Base-by-base conservation (phyloP, 2,888 invertebrate genomes). In the Andrena hattorfiana region DNA sequence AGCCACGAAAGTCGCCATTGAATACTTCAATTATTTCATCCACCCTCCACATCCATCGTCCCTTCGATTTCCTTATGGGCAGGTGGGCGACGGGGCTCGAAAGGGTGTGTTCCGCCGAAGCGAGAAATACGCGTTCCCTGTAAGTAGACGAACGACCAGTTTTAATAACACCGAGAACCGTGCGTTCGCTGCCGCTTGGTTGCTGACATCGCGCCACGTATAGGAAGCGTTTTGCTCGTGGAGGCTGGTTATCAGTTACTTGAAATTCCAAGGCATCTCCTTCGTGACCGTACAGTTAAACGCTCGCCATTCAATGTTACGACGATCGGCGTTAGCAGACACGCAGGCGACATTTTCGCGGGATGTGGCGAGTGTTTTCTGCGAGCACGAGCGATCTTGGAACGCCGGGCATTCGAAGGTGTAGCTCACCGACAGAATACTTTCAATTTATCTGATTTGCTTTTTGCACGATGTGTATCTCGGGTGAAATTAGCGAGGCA, bases 201-300 rank as follows among this genome's bases (percentile, higher is more conserved):
- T 26, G 4, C 20, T 23, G 66, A 64, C 72, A 64, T 63, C 54
- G 64, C 63, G 73, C 48, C 68, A 68, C 60, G 23, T 42, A 64
- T 64, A 35, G 42, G 13, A 23, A 23, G 67, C 67, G 72, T 73
- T 79, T 74, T 56, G 60, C 77, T 75, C 77, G 69, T 60, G 74
- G 54, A 4, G 49, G 63, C 71, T 64, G 67, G 78, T 85, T 86
- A 86, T 86, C 84, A 51, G 77, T 68, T 81, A 59, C 67, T 70
- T 59, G 75, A 69, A 60, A 79, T 54, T 79, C 85, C 68, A 56
- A 66, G 77, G 71, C 71, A 79, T 80, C 77, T 63, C 67, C 79
- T 86, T 77, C 77, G 80, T 81, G 86, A 83, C 71, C 30, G 72
- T 67, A 67, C 77, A 77, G 69, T 77, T 86, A 78, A 85, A 77